Conservation (phyloP, 1,140 invertebrate species). For the Epicauta chinensis region DNA sequence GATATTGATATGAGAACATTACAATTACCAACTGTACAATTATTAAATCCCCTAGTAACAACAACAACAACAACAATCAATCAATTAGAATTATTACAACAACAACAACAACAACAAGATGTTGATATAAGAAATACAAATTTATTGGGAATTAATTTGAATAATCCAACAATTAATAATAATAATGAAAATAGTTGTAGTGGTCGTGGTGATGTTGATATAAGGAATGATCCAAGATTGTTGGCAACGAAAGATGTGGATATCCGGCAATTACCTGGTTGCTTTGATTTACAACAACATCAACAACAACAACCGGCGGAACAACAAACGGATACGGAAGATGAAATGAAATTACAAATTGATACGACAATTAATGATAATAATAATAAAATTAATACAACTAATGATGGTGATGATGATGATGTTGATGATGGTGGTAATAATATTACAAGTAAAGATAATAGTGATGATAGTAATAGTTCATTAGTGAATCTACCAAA, state of each 20-base stretch:
- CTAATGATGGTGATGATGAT: constrained; percentile 20
- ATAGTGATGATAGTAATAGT: constrained; percentile 25
- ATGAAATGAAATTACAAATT: constrained; percentile 20
- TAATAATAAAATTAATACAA: constrained; percentile 1
- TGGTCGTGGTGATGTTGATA: constrained; percentile 18
- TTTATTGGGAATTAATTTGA: constrained; percentile 12
- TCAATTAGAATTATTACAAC: too few relatives aligned
- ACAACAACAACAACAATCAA: neutral
- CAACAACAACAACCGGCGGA: constrained; percentile 21
- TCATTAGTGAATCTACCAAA: constrained; percentile 54
- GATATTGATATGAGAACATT: constrained; percentile 41
- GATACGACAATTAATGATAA: constrained; percentile 17
- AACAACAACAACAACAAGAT: constrained; percentile 15
- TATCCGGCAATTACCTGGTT: constrained; percentile 39
- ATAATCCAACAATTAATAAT: neutral
- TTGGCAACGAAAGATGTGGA: constrained; percentile 44
- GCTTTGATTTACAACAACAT: constrained; percentile 44
- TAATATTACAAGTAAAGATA: too few relatives aligned
- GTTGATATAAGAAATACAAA: constrained; percentile 29
- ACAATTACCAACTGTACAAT: constrained; percentile 22
- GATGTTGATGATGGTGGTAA: constrained; percentile 11
- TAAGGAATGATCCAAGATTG: constrained; percentile 8
- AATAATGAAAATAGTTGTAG: too few relatives aligned
- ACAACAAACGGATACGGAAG: constrained; percentile 3
- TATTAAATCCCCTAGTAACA: neutral